These are phyloP conservation scores for Lasioglossum calceatum DNA, from an alignment of 2,888 invertebrate species.

Conservation along the genomic window DNA sequence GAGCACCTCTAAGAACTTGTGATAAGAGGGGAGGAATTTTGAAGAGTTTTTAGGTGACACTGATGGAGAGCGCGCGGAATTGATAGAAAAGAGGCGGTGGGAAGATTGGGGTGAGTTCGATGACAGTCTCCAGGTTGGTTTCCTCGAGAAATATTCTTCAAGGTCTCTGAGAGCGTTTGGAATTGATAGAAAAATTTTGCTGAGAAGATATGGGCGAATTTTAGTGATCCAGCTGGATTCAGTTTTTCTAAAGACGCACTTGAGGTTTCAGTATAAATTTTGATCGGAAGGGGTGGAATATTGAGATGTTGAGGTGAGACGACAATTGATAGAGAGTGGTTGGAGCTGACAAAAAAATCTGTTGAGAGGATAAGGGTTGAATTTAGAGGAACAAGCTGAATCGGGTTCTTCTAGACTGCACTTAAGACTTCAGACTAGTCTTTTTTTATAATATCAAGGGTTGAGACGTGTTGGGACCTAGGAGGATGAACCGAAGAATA, in stretches of 20 bases:
- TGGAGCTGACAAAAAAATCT: background rate
- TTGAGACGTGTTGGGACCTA: background rate
- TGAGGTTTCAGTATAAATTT: background rate
- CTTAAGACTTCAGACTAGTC: background rate
- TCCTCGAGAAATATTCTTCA: background rate
- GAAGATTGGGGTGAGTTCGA: background rate
- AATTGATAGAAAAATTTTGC: background rate
- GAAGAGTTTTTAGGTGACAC: background rate
- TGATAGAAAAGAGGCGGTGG: background rate
- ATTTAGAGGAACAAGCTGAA: background rate
- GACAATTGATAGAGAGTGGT: background rate
- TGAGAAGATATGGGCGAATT: background rate
- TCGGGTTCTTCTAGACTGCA: background rate
- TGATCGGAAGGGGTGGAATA: background rate
- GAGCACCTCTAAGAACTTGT: too few relatives aligned
- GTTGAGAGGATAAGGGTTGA: background rate
- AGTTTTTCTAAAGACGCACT: background rate
- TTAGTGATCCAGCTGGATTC: background rate
- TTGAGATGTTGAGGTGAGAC: background rate
- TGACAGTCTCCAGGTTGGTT: background rate
- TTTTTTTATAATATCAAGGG: background rate
- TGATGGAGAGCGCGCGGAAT: background rate
- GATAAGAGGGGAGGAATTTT: background rate
- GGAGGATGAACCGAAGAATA: rapidly evolving
- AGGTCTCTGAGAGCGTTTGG: background rate